phyloP scores from a whole-genome alignment of 1,140 invertebrate genomes.

The Liolophura sinensis region DNA sequence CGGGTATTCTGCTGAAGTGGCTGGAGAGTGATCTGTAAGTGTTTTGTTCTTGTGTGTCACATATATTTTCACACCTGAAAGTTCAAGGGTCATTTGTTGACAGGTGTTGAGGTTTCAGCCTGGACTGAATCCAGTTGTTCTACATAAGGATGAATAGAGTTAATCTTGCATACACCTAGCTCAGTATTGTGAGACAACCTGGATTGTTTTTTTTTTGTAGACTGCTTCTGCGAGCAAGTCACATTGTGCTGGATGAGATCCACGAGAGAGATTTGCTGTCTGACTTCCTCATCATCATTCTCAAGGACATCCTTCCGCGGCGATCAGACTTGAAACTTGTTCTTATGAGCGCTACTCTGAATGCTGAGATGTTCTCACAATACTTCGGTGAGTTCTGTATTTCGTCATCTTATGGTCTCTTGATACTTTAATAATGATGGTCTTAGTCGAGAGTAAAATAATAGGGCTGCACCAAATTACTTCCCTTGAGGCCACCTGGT shows the following conservation, averaged over 20 bases:
- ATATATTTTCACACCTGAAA: too few species aligned
- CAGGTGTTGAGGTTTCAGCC: too few species aligned
- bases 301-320: slow-evolving; percentile 73
- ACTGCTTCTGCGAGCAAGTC: slow-evolving; percentile 62
- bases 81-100: too few species aligned
- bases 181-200: slow-evolving; percentile 3
- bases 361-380: slow-evolving; percentile 72
- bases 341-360: slow-evolving; percentile 88
- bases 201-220: slow-evolving; percentile 22
- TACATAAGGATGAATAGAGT: slow-evolving; percentile 65
- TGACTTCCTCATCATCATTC: slow-evolving; percentile 80
- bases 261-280: slow-evolving; percentile 74
- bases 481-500: too few species aligned
- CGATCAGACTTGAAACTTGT: slow-evolving; percentile 79
- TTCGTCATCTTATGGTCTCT: too few species aligned
- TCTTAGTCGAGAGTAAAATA: too few species aligned
- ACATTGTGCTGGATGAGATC: slow-evolving; percentile 77
- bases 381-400: slow-evolving; percentile 68
- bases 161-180: slow-evolving; percentile 56
- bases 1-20: slow-evolving; percentile 64
- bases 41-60: too few species aligned
- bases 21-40: too few species aligned
- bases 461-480: too few species aligned
- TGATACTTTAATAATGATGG: too few species aligned
- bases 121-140: too few species aligned